Evolutionary conservation across 2,888 invertebrate genomes (phyloP), one percentile per base, ranked within the genome.

Genomic region (Rhopalosiphum nymphaeae): DNA sequence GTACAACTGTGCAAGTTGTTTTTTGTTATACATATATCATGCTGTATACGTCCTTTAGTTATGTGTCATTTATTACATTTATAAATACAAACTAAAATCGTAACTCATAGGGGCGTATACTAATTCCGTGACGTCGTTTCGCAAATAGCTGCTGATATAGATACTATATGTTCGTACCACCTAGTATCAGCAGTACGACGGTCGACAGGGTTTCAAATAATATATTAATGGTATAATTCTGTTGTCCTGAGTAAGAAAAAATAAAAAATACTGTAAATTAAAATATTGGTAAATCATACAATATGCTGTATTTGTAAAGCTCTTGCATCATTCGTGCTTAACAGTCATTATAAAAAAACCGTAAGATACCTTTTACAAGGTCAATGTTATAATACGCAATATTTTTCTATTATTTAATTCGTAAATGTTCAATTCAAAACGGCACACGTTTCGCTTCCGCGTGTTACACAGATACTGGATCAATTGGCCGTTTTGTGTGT

Each of bases 61-160:
- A n/a, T 46, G n/a, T 90, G 90, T 90, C 61, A 90, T 90, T 44
- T 46, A 67, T 90, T 61, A 67, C 25, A 91, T 78, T 49, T 91
- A 91, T 91, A 91, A 91, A 91, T 42, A 91, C n/a, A 67, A 78
- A 49, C 53, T 53, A 16, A 91, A 91, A 53, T 36, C 26, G 53
- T 84, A 53, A 84, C 36, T 91, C 44, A 53, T 84, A 84, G 91
- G 91, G 84, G 91, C 84, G 91, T 91, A 26, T 57, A 89, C 44
- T 42, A 91, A 49, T 84, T 56, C 42, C 44, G 84, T 91, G 91
- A 85, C 91, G 85, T 91, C 42, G 25, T 91, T 91, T 91, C 85
- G 42, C 56, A 56, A 56, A 56, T 56, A 53, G n/a, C 10, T 49
- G 49, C 2, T 84, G 53, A 91, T 84, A 90, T 53, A 90, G n/a